phyloP scores from a whole-genome alignment of 2,797 vertebrate species.

The Pantherophis alleghaniensis region DNA sequence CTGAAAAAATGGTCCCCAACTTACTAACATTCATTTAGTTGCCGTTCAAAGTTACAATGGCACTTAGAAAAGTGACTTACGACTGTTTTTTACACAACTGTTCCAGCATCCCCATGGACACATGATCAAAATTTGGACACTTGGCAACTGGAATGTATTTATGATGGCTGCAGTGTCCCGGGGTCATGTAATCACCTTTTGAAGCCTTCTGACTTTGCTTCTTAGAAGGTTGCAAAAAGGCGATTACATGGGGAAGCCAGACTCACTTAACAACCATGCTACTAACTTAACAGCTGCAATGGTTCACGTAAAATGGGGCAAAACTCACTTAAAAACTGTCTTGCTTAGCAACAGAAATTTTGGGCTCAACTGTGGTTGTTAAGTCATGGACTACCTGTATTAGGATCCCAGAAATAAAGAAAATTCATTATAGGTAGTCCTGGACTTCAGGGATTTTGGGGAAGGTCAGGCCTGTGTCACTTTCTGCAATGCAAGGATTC shows the following conservation, averaged over 20 bases:
- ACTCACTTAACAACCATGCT: not conserved
- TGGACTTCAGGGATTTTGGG: not conserved
- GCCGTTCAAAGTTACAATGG: not conserved
- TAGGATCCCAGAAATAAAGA: not conserved
- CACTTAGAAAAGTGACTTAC: not conserved
- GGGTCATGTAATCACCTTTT: not conserved
- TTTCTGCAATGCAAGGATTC: not conserved
- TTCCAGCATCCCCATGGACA: not conserved
- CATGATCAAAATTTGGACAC: not conserved
- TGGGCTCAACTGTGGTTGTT: not conserved
- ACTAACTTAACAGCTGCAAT: not conserved
- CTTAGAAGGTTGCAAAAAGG: too few species aligned
- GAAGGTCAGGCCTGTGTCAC: not conserved
- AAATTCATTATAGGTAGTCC: not conserved
- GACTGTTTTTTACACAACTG: not conserved
- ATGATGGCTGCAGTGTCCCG: not conserved
- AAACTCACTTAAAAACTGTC: not conserved
- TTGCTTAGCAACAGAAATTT: not conserved
- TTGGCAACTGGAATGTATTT: not conserved
- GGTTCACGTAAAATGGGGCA: not conserved
- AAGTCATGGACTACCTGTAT: not conserved
- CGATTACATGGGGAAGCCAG: not conserved
- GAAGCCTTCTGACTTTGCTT: not conserved
- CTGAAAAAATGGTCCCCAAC: not conserved
- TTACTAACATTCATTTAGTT: not conserved